A percentile compares a stretch with the other conserved stretches of the same genome.
Conservation (phyloP, 2,797 vertebrate genomes). For the Gymnocypris eckloni region DNA sequence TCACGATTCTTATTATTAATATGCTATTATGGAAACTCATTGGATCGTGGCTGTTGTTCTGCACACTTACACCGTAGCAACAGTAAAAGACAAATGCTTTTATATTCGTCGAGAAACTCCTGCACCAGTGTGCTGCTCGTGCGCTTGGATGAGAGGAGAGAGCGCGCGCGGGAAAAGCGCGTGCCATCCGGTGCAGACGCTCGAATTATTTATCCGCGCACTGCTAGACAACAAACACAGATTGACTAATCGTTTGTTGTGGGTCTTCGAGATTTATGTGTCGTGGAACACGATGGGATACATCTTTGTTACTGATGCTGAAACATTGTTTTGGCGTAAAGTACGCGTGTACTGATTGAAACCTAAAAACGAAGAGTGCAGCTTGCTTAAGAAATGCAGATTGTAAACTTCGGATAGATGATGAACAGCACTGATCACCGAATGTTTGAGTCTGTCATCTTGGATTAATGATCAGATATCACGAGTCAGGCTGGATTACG, state of each 20-base stretch:
- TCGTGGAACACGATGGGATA: slow-evolving; percentile 56
- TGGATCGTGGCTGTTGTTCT: background rate
- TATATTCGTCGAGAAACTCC: slow-evolving; percentile 16
- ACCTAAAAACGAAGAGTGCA: background rate
- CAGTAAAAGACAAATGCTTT: background rate
- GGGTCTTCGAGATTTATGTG: slow-evolving; percentile 59
- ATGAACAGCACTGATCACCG: slow-evolving; percentile 16
- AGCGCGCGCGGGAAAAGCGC: slow-evolving; percentile 17
- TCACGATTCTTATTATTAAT: slow-evolving; percentile 8
- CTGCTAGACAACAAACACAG: slow-evolving; percentile 37
- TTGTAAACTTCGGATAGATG: slow-evolving; percentile 7
- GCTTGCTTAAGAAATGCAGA: slow-evolving; percentile 25
- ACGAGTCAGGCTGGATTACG: slow-evolving; percentile 26
- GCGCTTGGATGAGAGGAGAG: background rate
- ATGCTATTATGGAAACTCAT: background rate
- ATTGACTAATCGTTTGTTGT: slow-evolving; percentile 61
- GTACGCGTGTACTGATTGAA: slow-evolving; percentile 24
- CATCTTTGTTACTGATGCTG: slow-evolving; percentile 52
- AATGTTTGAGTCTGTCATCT: slow-evolving; percentile 25
- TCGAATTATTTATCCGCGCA: slow-evolving; percentile 13
- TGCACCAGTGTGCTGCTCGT: slow-evolving; percentile 2
- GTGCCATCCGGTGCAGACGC: slow-evolving; percentile 12
- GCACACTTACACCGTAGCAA: background rate
- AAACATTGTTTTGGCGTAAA: slow-evolving; percentile 42
- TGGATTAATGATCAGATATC: slow-evolving; percentile 39